Evolutionary conservation across 2,113 vertebrate species (phyloP).

Genomic region (Tenebrosternarchus preto): DNA sequence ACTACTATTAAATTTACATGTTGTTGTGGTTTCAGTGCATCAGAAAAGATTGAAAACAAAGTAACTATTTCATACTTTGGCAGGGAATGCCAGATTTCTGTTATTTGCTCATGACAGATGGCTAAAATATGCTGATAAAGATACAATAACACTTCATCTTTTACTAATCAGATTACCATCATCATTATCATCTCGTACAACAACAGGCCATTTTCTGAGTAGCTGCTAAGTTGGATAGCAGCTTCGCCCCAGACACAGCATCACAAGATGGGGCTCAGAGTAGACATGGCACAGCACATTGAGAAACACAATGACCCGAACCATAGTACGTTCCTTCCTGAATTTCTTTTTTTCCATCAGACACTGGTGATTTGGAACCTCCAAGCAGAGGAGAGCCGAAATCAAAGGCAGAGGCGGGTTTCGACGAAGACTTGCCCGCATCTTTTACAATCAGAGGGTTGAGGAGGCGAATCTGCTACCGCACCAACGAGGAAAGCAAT

Average conservation of each 20-base stretch:
- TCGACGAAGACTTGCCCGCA: slow-evolving; percentile 34
- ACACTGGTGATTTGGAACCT: slow-evolving; percentile 32
- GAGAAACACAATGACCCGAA: not conserved
- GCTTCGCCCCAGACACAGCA: not conserved
- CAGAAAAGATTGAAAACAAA: not conserved
- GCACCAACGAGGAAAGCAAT: slow-evolving; percentile 37
- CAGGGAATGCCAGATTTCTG: not conserved
- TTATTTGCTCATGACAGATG: not conserved
- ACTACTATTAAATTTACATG: not conserved
- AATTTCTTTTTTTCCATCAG: slow-evolving; percentile 13
- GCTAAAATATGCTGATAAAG: not conserved
- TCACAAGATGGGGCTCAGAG: not conserved
- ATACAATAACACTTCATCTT: not conserved
- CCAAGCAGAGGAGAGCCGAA: slow-evolving; percentile 29
- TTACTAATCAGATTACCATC: not conserved
- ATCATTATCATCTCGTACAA: not conserved
- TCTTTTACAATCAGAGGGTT: slow-evolving; percentile 48
- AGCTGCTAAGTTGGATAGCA: not conserved
- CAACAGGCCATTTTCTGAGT: not conserved
- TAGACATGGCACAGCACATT: not conserved
- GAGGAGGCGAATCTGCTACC: slow-evolving; percentile 20
- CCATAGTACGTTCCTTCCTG: slow-evolving; percentile 23
- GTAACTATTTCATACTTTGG: not conserved
- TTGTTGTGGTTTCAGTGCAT: slow-evolving; percentile 10
- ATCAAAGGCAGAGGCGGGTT: slow-evolving; percentile 25